phyloP scores from a whole-genome alignment of 2,113 vertebrate species.

The Rhinolophus sinicus region DNA sequence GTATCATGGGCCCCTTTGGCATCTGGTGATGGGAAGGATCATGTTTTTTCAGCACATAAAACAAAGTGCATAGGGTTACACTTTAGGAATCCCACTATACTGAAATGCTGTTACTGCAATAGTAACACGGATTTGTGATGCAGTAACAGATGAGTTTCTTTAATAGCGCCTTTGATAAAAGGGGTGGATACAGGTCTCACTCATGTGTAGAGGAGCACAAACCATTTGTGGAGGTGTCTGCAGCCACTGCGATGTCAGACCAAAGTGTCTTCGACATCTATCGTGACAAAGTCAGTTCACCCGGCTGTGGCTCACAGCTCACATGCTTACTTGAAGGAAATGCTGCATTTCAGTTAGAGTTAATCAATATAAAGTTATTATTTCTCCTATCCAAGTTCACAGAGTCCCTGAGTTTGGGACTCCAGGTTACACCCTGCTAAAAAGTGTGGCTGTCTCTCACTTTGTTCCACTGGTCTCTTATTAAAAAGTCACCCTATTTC shows the following conservation, averaged over 20 bases:
- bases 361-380: background rate
- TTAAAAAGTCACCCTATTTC: background rate
- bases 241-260: background rate
- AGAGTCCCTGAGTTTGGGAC: background rate
- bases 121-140: background rate
- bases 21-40: background rate
- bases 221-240: background rate
- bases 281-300: background rate
- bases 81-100: background rate
- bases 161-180: background rate
- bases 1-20: background rate
- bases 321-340: background rate
- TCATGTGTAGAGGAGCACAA: background rate
- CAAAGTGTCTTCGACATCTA: background rate
- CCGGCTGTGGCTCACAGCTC: fast-evolving
- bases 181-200: background rate
- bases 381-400: background rate
- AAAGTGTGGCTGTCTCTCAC: background rate
- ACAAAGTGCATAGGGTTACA: background rate
- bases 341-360: background rate
- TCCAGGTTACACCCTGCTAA: background rate
- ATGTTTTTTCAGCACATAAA: background rate
- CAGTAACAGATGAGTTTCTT: background rate
- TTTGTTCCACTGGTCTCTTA: background rate
- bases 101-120: background rate